Conservation (phyloP, 2,888 invertebrate genomes). For the Vannuccia rotundouncinata region DNA sequence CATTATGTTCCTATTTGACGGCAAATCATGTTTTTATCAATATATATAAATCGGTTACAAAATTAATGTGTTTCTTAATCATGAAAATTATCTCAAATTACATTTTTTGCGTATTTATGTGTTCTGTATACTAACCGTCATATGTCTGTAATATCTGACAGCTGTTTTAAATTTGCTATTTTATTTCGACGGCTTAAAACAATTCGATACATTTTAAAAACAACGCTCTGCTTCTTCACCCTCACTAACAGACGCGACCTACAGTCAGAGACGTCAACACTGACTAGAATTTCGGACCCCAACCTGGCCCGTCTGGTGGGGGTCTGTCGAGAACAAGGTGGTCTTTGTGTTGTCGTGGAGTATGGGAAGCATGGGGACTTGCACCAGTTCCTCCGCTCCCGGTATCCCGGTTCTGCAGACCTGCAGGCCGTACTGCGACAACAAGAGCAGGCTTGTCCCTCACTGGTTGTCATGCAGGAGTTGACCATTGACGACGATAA, state of each 20-base stretch:
- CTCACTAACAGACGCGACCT: slow-evolving; percentile 66
- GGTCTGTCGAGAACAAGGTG: slow-evolving; percentile 69
- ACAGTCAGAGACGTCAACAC: slow-evolving; percentile 74
- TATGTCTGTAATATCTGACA: too few species aligned
- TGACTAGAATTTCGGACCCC: slow-evolving; percentile 73
- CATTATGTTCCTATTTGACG: too few species aligned
- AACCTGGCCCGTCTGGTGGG: slow-evolving; percentile 75
- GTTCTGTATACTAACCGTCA: too few species aligned
- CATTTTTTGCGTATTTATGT: too few species aligned
- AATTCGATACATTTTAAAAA: too few species aligned
- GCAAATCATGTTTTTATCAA: too few species aligned
- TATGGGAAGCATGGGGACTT: slow-evolving; percentile 79
- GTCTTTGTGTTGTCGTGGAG: slow-evolving; percentile 73
- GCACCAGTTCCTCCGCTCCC: slow-evolving; percentile 69
- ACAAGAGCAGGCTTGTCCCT: background rate
- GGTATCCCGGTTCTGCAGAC: slow-evolving; percentile 58
- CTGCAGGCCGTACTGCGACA: slow-evolving; percentile 10
- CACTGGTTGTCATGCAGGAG: background rate
- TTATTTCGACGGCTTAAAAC: too few species aligned
- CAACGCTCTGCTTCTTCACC: slow-evolving; percentile 45
- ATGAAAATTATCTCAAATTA: too few species aligned
- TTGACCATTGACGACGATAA: background rate
- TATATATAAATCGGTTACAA: too few species aligned
- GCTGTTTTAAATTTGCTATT: too few species aligned
- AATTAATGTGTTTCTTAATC: too few species aligned